Evolutionary conservation across 2,113 vertebrate species (phyloP).

Genomic region (Saguinus midas): DNA sequence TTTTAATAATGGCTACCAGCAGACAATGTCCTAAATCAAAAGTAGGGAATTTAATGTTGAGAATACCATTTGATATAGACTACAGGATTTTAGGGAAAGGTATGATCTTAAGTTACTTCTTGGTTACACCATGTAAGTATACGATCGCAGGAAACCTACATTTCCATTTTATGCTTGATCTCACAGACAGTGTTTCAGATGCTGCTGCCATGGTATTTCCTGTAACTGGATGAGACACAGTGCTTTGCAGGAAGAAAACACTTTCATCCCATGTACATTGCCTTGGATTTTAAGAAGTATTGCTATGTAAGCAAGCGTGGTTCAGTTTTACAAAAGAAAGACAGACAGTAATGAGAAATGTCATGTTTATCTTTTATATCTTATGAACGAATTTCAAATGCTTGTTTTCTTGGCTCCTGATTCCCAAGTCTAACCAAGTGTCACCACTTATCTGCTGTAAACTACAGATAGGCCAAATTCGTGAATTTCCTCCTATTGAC

Average conservation of each 20-base stretch:
- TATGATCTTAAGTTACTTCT: neutral
- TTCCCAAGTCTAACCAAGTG: neutral
- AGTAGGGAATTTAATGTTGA: neutral
- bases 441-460: neutral
- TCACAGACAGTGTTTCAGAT: neutral
- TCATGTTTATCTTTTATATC: neutral
- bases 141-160: neutral
- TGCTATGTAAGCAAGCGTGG: neutral
- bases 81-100: neutral
- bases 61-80: neutral
- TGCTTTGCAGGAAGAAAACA: neutral
- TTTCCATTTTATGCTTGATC: neutral
- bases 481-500: neutral
- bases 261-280: neutral
- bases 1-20: neutral
- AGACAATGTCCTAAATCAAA: neutral
- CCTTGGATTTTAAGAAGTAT: neutral
- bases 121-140: neutral
- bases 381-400: neutral
- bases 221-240: neutral
- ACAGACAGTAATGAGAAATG: neutral
- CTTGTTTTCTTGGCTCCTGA: neutral
- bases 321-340: neutral
- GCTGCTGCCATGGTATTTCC: neutral
- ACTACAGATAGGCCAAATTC: neutral